Evolutionary conservation across 2,797 vertebrate species (phyloP), one percentile per base, ranked within the genome.

Genomic region (Anas acuta): DNA sequence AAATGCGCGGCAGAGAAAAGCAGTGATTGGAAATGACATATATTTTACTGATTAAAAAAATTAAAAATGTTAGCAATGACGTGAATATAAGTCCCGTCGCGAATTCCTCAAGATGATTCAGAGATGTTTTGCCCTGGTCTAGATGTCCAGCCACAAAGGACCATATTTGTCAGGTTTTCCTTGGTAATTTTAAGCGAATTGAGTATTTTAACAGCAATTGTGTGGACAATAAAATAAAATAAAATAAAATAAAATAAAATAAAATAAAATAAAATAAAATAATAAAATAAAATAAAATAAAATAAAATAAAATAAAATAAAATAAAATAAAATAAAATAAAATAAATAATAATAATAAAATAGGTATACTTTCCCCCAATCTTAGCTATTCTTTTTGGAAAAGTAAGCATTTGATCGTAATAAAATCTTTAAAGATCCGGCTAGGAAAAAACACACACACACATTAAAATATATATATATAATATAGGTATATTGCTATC

Each of bases 51-150:
- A 73, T 32, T 13, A 1, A 28, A 57, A 25, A 41, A 56, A 45
- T 33, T 70, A 22, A 25, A 41, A 47, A 49, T 9, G 28, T 45
- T 53, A 65, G 33, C 35, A 87, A 90, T 60, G 14, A 14, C 1
- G 0, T 12, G 33, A 54, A 14, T 47, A 76, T 51, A 81, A 64
- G 33, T 51, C 8, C 25, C 0, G 0, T n/a, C 26, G 33, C 74
- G 35, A 37, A 57, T 84, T 86, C 7, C 23, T 32, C 20, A 70
- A 86, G 30, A 3, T 22, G 15, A 61, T 66, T 86, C 45, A 77
- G 37, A 72, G 67, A 57, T 23, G 13, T 58, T 80, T 81, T 61
- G 12, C 23, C 28, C 33, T 69, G 30, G 4, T 75, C 39, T 70
- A 66, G 19, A 47, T 12, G 20, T 21, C 11, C 3, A 7, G 39